Evolutionary conservation across 2,888 invertebrate genomes (phyloP), one percentile per base, ranked within the genome.

Genomic region (Neelides folsomi): DNA sequence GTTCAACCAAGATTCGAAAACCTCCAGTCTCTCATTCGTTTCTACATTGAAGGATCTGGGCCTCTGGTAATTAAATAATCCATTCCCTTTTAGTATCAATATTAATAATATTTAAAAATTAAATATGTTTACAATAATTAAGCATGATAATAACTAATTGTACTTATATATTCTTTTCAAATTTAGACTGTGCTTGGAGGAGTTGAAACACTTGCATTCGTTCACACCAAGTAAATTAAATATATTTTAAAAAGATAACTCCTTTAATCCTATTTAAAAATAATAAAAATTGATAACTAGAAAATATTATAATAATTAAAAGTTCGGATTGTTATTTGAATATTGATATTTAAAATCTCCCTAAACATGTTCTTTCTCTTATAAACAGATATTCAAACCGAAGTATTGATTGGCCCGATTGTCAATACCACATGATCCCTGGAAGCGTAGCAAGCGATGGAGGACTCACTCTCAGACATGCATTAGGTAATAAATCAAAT

Each of bases 361-460:
- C n/a, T n/a, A n/a, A n/a, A n/a, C n/a, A n/a, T n/a, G n/a, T n/a
- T n/a, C n/a, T n/a, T n/a, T n/a, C n/a, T n/a, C 27, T 27, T 5
- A 5, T 27, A 27, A 27, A 27, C 9, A 68, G 66, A 43, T 68
- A 62, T 53, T 66, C 78, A 0, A 89, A 89, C 64, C 77, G 75
- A 0, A 76, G 81, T 0, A 78, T 83, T 1, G 89, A 90, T 67
- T 87, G 81, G 69, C 90, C 90, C 0, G 90, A 92, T 64, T 84
- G 90, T 36, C 87, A 90, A 67, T 83, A 89, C 65, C 89, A 89
- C 69, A 88, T 90, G 65, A 79, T 87, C 38, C 86, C 87, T 1
- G 87, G 88, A 7, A 85, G 86, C 3, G 85, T 87, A 0, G 86
- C 83, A 67, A 86, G 88, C 0, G 89, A 90, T 67, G 86, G 83